Evolutionary conservation across 2,888 invertebrate species (phyloP).

Genomic region (Microplitis deprimator): DNA sequence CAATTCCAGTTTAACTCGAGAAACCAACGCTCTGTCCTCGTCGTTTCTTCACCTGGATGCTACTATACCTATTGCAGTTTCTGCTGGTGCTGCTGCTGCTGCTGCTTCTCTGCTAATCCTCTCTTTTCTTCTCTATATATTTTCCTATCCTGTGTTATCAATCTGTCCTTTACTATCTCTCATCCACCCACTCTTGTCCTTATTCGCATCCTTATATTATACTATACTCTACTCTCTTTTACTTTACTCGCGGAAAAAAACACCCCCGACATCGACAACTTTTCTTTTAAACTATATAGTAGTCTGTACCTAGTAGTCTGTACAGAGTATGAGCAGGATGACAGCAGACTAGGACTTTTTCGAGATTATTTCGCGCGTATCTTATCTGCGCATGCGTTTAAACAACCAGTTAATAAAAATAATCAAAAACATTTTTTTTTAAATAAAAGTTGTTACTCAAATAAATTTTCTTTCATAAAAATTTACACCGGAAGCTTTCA

Average conservation of each 20-base stretch:
- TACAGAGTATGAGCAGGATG: background rate
- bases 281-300: background rate
- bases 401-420: conserved; percentile 38
- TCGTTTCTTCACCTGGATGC: conserved; percentile 1
- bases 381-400: conserved; percentile 21
- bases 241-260: conserved; percentile 23
- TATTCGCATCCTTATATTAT: conserved; percentile 25
- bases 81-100: conserved; percentile 12
- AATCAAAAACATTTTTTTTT: background rate
- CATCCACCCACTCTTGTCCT: conserved; percentile 20
- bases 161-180: background rate
- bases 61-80: conserved; percentile 16
- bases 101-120: conserved; percentile 7
- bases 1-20: background rate
- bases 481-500: background rate
- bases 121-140: conserved; percentile 31
- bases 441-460: background rate
- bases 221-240: conserved; percentile 1
- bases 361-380: conserved; percentile 1
- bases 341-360: background rate
- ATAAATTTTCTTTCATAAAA: background rate
- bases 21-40: conserved; percentile 30
- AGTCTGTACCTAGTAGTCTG: background rate
- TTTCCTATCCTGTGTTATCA: conserved; percentile 6
- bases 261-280: conserved; percentile 19